These are phyloP conservation scores for Xerus rutilus DNA, from an alignment of 2,797 vertebrate species.

Conservation along the genomic window DNA sequence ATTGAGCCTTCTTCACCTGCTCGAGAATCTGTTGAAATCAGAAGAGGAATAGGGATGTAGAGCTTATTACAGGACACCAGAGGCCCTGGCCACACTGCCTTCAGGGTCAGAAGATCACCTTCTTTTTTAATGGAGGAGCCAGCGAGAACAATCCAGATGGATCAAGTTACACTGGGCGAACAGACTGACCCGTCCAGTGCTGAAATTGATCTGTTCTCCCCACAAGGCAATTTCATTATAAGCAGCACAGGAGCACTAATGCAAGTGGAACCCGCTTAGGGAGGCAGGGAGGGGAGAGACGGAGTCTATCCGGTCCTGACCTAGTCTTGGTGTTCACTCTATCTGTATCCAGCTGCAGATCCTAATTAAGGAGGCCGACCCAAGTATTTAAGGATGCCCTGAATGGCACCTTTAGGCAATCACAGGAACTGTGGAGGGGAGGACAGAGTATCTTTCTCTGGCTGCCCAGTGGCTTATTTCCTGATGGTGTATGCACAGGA, in stretches of 20 bases:
- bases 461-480: background rate
- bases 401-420: background rate
- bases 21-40: constrained; percentile 93
- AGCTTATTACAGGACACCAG: constrained; percentile 62
- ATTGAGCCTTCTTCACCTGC: constrained; percentile 94
- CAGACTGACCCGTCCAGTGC: constrained; percentile 61
- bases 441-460: background rate
- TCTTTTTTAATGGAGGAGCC: constrained; percentile 71
- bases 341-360: background rate
- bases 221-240: constrained; percentile 45
- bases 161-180: constrained; percentile 72
- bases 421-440: fast-evolving
- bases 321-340: background rate
- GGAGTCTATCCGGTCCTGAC: background rate
- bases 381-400: background rate
- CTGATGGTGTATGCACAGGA: background rate
- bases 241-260: constrained; percentile 67
- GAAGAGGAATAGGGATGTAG: constrained; percentile 81
- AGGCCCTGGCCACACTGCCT: constrained; percentile 63
- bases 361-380: constrained; percentile 24
- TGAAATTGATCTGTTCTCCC: constrained; percentile 75
- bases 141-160: constrained; percentile 73
- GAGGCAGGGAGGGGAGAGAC: background rate
- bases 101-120: constrained; percentile 68
- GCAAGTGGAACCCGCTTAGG: constrained; percentile 12